These are phyloP conservation scores for Nomada ruficornis DNA, from an alignment of 2,888 invertebrate species.

Conservation along the genomic window DNA sequence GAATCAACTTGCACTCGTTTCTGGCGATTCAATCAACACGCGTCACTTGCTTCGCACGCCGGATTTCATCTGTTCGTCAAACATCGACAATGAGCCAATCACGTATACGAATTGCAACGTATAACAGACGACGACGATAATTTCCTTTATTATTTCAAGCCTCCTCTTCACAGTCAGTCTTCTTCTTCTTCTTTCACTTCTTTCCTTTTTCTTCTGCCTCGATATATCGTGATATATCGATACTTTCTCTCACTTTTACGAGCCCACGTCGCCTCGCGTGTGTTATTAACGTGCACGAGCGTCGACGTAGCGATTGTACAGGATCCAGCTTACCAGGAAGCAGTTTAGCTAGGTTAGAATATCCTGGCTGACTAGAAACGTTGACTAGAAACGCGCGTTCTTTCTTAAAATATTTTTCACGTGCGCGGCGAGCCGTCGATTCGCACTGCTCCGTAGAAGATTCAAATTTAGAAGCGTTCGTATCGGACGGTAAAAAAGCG, in stretches of 20 bases:
- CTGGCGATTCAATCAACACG: slow-evolving; percentile 50
- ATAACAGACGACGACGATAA: slow-evolving; percentile 16
- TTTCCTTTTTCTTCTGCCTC: slow-evolving; percentile 1
- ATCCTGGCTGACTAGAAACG: slow-evolving; percentile 75
- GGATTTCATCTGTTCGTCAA: slow-evolving; percentile 44
- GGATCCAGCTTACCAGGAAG: slow-evolving; percentile 34
- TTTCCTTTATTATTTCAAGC: slow-evolving; percentile 31
- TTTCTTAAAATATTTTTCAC: slow-evolving; percentile 76
- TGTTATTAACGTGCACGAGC: not conserved
- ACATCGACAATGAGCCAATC: slow-evolving; percentile 37
- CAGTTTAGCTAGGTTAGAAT: slow-evolving; percentile 66
- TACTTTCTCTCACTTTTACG: slow-evolving; percentile 32
- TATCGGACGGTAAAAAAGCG: slow-evolving; percentile 74
- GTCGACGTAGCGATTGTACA: slow-evolving; percentile 17
- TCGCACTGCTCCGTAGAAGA: slow-evolving; percentile 60
- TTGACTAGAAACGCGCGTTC: slow-evolving; percentile 77
- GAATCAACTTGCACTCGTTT: slow-evolving; percentile 53
- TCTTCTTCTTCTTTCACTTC: not conserved
- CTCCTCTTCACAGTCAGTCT: not conserved
- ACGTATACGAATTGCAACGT: slow-evolving; percentile 19
- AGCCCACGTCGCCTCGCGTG: not conserved
- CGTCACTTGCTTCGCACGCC: slow-evolving; percentile 50
- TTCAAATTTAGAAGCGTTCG: slow-evolving; percentile 77
- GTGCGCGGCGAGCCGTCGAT: slow-evolving; percentile 66
- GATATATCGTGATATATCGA: slow-evolving; percentile 22